Base-by-base conservation (phyloP, 1,140 invertebrate species). In the Wiebesia pumilae region DNA sequence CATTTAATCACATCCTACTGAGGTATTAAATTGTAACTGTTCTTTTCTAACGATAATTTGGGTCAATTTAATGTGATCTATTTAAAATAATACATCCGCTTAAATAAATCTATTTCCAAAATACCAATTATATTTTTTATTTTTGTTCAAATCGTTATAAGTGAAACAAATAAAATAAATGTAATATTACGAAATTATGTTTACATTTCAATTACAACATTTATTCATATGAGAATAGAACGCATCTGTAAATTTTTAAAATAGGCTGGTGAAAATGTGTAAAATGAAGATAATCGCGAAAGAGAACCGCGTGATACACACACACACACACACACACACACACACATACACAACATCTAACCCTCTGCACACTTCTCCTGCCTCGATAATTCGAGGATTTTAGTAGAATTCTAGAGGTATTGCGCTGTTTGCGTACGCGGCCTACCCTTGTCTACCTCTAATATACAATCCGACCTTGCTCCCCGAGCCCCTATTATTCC, bases 361-460 rank as follows among this genome's bases (percentile, higher is more conserved):
- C 21, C 16, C n/a, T 35, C 24, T 43, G 16, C 73, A 47, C 73
- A 77, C 27, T 51, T 3, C 51, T 35, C 51, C 0, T 47, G 27
- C 30, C 73, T 0, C 27, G 58, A 21, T 81, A 81, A 81, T 65
- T 82, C 80, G 65, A 69, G 80, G 33, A 82, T 82, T 82, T 82
- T 82, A 27, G 33, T 38, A 84, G 86, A 89, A 88, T 90, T 90
- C 89, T 87, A 85, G 71, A 88, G 84, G 85, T 87, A 87, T 89
- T 90, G 89, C 88, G 87, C 88, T 91, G 90, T 91, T 92, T 92
- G 91, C 91, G 91, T 91, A 91, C 88, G 91, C n/a, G n/a, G 77
- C n/a, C 33, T 10, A 89, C 85, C 85, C 86, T 90, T 88, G 89
- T 91, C 90, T 89, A 12, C 30, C 43, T 81, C 24, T 65, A 81